phyloP scores from a whole-genome alignment of 1,140 invertebrate species.

The Lepidurus couesii region DNA sequence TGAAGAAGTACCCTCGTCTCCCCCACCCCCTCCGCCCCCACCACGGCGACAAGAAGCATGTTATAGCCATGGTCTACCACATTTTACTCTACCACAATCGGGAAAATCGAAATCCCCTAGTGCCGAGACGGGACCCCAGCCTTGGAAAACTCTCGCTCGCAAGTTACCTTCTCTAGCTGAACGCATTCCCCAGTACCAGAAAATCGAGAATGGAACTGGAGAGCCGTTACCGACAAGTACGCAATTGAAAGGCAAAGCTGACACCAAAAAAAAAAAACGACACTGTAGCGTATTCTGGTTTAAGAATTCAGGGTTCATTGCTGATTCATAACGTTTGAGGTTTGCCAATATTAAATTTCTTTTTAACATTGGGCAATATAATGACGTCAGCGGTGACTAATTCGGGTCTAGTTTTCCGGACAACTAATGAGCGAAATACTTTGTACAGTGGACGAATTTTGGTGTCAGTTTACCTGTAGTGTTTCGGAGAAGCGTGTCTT shows the following conservation, averaged over 20 bases:
- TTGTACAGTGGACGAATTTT: slow-evolving; percentile 34
- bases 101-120: background rate
- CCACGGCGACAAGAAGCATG: slow-evolving; percentile 37
- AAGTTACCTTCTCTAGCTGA: slow-evolving; percentile 71
- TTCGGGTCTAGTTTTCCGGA: too few species aligned
- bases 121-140: slow-evolving; percentile 10
- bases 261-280: too few species aligned
- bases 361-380: too few species aligned
- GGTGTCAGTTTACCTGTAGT: slow-evolving; percentile 38
- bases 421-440: background rate
- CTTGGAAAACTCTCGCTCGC: slow-evolving; percentile 18
- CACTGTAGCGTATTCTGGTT: too few species aligned
- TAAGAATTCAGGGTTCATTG: too few species aligned
- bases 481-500: slow-evolving; percentile 49
- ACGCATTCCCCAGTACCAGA: slow-evolving; percentile 53
- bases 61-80: background rate
- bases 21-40: slow-evolving; percentile 39
- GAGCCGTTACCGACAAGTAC: slow-evolving; percentile 76
- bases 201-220: slow-evolving; percentile 57
- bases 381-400: too few species aligned
- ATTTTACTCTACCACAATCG: slow-evolving; percentile 21
- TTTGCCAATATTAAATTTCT: too few species aligned
- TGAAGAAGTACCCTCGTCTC: slow-evolving; percentile 25
- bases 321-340: too few species aligned
- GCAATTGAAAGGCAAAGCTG: too few species aligned